A percentile compares a stretch with the other conserved stretches of the same genome.
Evolutionary conservation across 2,888 invertebrate species (phyloP).

Genomic region (Synergus japonicus): DNA sequence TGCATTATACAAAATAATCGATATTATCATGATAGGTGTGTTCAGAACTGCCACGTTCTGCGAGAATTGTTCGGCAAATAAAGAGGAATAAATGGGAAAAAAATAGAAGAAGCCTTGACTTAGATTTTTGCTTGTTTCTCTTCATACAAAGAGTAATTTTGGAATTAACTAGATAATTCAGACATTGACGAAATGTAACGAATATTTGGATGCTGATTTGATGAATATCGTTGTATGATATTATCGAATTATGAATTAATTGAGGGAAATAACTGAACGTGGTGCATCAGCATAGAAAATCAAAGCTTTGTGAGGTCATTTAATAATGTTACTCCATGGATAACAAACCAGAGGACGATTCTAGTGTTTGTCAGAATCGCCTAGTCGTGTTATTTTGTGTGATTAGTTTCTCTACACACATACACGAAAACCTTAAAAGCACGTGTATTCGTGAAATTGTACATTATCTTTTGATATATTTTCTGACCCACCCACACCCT

Average conservation of each 20-base stretch:
- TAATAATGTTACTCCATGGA: slow-evolving; percentile 37
- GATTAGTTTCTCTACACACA: slow-evolving; percentile 38
- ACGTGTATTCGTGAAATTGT: slow-evolving; percentile 60
- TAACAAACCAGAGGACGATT: slow-evolving; percentile 43
- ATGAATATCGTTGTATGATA: slow-evolving; percentile 25
- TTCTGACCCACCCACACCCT: neutral
- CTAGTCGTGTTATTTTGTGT: slow-evolving; percentile 40
- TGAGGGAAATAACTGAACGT: slow-evolving; percentile 64
- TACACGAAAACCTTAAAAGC: slow-evolving; percentile 37
- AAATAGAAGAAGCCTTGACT: neutral
- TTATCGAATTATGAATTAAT: slow-evolving; percentile 68
- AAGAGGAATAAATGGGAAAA: neutral
- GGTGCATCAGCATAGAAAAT: slow-evolving; percentile 63
- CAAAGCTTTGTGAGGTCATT: slow-evolving; percentile 63
- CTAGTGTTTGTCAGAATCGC: slow-evolving; percentile 42
- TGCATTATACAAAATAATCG: slow-evolving; percentile 6
- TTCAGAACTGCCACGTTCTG: neutral
- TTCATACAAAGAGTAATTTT: neutral
- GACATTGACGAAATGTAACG: neutral
- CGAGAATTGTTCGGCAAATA: neutral
- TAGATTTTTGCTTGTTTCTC: neutral
- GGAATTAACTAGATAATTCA: neutral
- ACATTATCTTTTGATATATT: slow-evolving; percentile 50
- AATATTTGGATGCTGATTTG: neutral
- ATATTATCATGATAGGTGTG: neutral